Percentiles rank a stretch among this genome's conserved stretches.
These are phyloP conservation scores for Neoitamus cyanurus DNA, from an alignment of 2,888 invertebrate genomes.

Conservation along the genomic window DNA sequence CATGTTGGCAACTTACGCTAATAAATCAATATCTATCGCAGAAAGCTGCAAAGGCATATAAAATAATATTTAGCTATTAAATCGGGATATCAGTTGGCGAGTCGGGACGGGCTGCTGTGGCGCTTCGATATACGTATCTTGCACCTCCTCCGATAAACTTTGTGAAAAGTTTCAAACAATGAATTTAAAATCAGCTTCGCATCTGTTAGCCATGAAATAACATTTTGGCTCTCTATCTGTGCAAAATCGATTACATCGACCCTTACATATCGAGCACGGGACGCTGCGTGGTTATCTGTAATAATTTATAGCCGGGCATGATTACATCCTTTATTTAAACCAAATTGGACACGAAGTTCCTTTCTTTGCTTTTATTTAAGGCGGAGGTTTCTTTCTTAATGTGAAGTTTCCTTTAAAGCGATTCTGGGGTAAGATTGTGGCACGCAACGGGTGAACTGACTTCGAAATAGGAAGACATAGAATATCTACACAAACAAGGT, in stretches of 20 bases:
- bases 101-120: background rate
- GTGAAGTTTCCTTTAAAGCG: conserved; percentile 1
- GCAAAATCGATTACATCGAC: background rate
- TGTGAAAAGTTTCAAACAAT: conserved; percentile 32
- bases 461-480: background rate
- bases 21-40: conserved; percentile 18
- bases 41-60: background rate
- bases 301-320: conserved; percentile 46
- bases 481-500: background rate
- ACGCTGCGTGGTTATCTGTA: conserved; percentile 47
- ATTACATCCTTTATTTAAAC: conserved; percentile 45
- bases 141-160: conserved; percentile 14
- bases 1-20: background rate
- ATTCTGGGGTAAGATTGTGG: background rate
- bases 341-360: conserved; percentile 29
- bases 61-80: background rate
- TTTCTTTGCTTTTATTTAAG: conserved; percentile 19
- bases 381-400: background rate
- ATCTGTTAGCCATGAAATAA: conserved; percentile 4
- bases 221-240: background rate
- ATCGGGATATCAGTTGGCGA: background rate
- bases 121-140: background rate
- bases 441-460: background rate
- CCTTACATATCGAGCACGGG: background rate
- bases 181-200: conserved; percentile 16